A percentile compares a stretch with the other conserved stretches of the same genome.
phyloP scores from a whole-genome alignment of 1,140 invertebrate species.

The Sycophila sp. region DNA sequence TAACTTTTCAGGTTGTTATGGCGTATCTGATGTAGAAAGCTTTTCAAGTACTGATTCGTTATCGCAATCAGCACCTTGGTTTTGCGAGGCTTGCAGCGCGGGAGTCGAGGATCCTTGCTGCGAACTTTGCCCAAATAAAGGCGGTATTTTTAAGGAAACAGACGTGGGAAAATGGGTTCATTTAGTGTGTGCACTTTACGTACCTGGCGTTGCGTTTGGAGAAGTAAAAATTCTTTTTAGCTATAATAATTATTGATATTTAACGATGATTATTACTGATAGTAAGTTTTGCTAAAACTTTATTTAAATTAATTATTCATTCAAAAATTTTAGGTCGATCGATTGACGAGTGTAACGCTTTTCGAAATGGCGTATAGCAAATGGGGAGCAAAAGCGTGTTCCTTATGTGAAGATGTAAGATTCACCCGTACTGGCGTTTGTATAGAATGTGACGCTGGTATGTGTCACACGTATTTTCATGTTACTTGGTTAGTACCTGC shows the following conservation, averaged over 20 bases:
- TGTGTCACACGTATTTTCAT: slow-evolving; percentile 97
- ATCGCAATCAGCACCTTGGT: slow-evolving; percentile 96
- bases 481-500: slow-evolving; percentile 90
- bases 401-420: slow-evolving; percentile 86
- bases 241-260: neutral
- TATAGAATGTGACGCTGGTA: slow-evolving; percentile 96
- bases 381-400: slow-evolving; percentile 92
- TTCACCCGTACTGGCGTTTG: slow-evolving; percentile 92
- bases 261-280: neutral
- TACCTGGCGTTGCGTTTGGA: slow-evolving; percentile 96
- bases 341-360: slow-evolving; percentile 84
- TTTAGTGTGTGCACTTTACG: slow-evolving; percentile 95
- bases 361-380: slow-evolving; percentile 96
- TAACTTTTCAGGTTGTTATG: slow-evolving; percentile 81
- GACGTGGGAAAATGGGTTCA: slow-evolving; percentile 98
- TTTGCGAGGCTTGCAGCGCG: slow-evolving; percentile 97
- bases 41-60: slow-evolving; percentile 90
- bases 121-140: slow-evolving; percentile 85
- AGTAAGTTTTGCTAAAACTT: neutral
- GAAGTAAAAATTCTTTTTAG: slow-evolving; percentile 68
- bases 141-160: slow-evolving; percentile 96
- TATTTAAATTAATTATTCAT: neutral
- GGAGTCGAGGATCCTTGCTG: slow-evolving; percentile 86
- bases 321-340: slow-evolving; percentile 74
- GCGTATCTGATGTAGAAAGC: slow-evolving; percentile 92